Evolutionary conservation across 2,797 vertebrate genomes (phyloP), one percentile per base, ranked within the genome.

Genomic region (Numenius phaeopus): DNA sequence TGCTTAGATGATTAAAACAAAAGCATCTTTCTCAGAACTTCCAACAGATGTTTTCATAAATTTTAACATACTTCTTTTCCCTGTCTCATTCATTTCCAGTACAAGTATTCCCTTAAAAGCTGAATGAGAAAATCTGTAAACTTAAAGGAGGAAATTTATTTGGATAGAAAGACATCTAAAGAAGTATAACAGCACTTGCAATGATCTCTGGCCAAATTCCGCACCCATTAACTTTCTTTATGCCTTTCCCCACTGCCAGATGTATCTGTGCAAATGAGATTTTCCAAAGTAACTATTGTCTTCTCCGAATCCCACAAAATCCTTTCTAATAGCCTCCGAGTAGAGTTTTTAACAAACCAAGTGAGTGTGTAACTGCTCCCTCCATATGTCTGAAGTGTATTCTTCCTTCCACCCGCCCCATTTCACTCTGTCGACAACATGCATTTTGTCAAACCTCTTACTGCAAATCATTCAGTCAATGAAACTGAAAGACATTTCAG

Each of bases 11-110:
- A 90, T 97, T 95, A 92, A 94, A 97, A 97, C 93, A 97, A 97
- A 93, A 96, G 92, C 88, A 96, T 95, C 90, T 91, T 97, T 96
- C 93, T 97, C 86, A 87, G 88, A 95, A 92, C 92, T 89, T 96
- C 92, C 83, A 95, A 83, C 93, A 97, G 95, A 95, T 95, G 94
- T 94, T 97, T 97, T 94, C 89, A 94, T 96, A 96, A 94, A 95
- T 97, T 96, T 95, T 85, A 95, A 77, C 93, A 81, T 83, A 90
- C 52, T 87, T 82, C 90, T 96, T 91, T 90, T 39, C 78, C 93
- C 87, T 75, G 81, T 89, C 90, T 93, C 71, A 37, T 96, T 96
- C 81, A 65, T 93, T 97, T 93, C 83, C 96, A 97, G 71, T 61
- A 59, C 78, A 94, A 96, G 80, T 79, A 93, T 96, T 96, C 94